Evolutionary conservation across 1,140 invertebrate genomes (phyloP).

Genomic region (Vanessa tameamea): DNA sequence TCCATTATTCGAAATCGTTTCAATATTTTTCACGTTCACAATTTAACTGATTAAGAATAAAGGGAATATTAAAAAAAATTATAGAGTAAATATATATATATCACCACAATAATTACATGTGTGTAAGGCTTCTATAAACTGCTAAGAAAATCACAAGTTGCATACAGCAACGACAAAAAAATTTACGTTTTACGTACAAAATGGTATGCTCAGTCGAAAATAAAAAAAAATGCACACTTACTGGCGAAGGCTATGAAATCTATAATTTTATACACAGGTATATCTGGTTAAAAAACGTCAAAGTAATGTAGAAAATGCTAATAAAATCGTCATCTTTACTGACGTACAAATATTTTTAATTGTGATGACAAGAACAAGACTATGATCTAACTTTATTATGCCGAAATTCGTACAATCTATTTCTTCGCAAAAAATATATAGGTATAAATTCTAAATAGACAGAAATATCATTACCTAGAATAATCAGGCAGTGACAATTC

Average conservation of each 20-base stretch:
- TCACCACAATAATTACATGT: conserved; percentile 26
- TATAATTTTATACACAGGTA: conserved; percentile 29
- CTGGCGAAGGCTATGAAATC: conserved; percentile 62
- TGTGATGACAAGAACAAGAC: conserved; percentile 46
- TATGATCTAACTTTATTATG: conserved; percentile 35
- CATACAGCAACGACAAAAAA: conserved; percentile 23
- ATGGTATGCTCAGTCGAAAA: conserved; percentile 40
- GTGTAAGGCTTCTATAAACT: conserved; percentile 35
- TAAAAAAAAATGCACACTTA: conserved; percentile 66
- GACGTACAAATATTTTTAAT: conserved; percentile 36
- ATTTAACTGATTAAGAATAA: conserved; percentile 7
- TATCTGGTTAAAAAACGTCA: conserved; percentile 25
- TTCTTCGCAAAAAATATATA: conserved; percentile 32
- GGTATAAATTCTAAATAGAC: conserved; percentile 39
- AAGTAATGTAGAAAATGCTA: conserved; percentile 43
- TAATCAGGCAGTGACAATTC: conserved; percentile 62
- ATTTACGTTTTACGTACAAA: conserved; percentile 34
- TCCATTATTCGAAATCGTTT: conserved; percentile 16
- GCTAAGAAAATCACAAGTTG: conserved; percentile 40
- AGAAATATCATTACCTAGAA: conserved; percentile 43
- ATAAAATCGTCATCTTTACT: conserved; percentile 32
- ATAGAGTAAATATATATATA: conserved; percentile 2
- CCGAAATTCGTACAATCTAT: conserved; percentile 41
- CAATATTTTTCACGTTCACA: background rate
- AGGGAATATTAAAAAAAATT: conserved; percentile 6